Evolutionary conservation across 2,797 vertebrate genomes (phyloP).

Genomic region (Squalus acanthias): DNA sequence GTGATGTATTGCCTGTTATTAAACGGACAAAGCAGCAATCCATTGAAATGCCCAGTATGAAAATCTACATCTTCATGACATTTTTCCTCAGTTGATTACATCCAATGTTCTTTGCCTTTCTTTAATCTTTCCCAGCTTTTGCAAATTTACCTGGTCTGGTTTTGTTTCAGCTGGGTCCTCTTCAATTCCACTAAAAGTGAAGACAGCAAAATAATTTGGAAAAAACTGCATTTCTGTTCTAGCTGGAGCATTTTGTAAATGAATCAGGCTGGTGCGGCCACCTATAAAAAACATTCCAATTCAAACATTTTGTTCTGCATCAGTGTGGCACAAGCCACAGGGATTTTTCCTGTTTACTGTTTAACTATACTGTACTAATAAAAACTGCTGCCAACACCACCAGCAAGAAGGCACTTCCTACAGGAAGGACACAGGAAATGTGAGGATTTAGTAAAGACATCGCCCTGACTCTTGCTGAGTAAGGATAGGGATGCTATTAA

Average conservation of each 20-base stretch:
- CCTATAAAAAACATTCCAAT: not conserved
- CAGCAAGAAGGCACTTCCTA: conserved; percentile 46
- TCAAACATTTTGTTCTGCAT: conserved; percentile 20
- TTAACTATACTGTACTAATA: conserved; percentile 45
- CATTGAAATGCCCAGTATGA: not conserved
- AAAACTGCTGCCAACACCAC: conserved; percentile 48
- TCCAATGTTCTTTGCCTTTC: not conserved
- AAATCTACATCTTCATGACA: not conserved
- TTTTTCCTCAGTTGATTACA: not conserved
- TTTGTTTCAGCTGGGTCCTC: not conserved
- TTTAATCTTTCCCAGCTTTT: not conserved
- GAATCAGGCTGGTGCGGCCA: not conserved
- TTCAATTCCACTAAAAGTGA: not conserved
- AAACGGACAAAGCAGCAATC: not conserved
- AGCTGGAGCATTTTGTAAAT: not conserved
- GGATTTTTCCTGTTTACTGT: conserved; percentile 51
- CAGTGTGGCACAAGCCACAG: not conserved
- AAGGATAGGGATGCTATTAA: conserved; percentile 46
- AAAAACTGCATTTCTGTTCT: too few relatives aligned
- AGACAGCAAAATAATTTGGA: not conserved
- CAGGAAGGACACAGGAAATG: conserved; percentile 46
- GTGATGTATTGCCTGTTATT: not conserved
- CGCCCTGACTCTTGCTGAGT: conserved; percentile 41
- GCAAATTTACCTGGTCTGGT: not conserved
- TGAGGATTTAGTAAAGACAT: conserved; percentile 45